Percentiles rank a stretch among this genome's conserved stretches.
Evolutionary conservation across 2,113 vertebrate genomes (phyloP).

Genomic region (Corythornis madagascariensis): DNA sequence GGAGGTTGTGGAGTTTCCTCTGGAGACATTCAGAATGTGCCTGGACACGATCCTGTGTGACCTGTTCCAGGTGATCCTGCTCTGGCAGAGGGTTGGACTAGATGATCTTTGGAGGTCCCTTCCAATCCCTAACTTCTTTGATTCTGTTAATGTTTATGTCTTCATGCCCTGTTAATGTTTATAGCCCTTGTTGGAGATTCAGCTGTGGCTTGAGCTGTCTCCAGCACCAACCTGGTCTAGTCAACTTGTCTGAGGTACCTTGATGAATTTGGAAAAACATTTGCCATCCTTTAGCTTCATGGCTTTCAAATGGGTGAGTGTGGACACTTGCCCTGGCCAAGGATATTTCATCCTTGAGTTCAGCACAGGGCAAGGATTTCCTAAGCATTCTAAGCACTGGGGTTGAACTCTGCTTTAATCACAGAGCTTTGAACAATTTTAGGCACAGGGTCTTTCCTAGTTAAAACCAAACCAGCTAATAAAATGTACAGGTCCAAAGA

Average conservation of each 20-base stretch:
- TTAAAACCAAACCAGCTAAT: neutral
- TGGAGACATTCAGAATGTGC: too few relatives aligned
- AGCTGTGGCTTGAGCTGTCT: neutral
- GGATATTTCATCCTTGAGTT: neutral
- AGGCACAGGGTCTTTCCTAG: neutral
- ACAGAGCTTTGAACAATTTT: neutral
- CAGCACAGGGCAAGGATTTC: neutral
- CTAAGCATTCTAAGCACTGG: neutral
- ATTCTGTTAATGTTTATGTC: too few relatives aligned
- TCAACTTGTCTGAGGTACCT: neutral
- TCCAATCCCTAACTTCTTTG: too few relatives aligned
- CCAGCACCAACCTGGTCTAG: neutral
- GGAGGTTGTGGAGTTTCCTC: too few relatives aligned
- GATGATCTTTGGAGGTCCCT: too few relatives aligned
- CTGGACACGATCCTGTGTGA: too few relatives aligned
- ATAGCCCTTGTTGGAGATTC: neutral
- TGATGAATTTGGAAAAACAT: neutral
- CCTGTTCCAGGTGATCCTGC: too few relatives aligned
- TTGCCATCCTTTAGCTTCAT: neutral
- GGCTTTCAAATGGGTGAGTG: neutral
- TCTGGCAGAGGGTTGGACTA: too few relatives aligned
- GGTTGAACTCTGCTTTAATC: neutral
- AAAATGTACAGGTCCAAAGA: neutral
- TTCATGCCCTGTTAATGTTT: too few relatives aligned
- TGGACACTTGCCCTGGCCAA: neutral